Percentiles rank a stretch among this genome's conserved stretches.
Conservation (phyloP, 2,888 invertebrate species). For the Meiosimyza platycephala region DNA sequence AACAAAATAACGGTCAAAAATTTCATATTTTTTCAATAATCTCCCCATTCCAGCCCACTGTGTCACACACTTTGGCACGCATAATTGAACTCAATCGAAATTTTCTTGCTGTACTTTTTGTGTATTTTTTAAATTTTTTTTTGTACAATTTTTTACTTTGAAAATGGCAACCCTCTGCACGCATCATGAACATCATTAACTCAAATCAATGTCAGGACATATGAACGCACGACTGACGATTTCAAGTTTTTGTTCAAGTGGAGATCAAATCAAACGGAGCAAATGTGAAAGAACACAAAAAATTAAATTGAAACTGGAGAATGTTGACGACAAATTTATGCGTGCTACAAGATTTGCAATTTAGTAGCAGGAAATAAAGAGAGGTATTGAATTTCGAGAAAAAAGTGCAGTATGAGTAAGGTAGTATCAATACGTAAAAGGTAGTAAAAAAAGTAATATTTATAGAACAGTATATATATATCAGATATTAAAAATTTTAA, state of each 20-base stretch:
- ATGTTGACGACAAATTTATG: conserved; percentile 1
- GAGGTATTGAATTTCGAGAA: not conserved
- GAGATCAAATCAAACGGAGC: conserved; percentile 24
- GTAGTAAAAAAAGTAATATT: too few relatives aligned
- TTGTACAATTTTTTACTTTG: not conserved
- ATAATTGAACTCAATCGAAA: conserved; percentile 3
- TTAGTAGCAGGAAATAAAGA: not conserved
- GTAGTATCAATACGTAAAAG: too few relatives aligned
- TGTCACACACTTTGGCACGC: not conserved
- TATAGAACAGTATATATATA: too few relatives aligned
- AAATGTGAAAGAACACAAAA: conserved; percentile 26
- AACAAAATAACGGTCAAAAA: not conserved
- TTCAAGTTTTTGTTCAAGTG: conserved; percentile 27
- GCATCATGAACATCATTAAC: conserved; percentile 35
- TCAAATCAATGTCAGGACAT: conserved; percentile 39
- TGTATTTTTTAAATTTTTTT: not conserved
- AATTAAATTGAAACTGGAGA: not conserved
- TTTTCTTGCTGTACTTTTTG: not conserved
- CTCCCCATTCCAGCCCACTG: not conserved
- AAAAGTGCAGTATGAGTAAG: too few relatives aligned
- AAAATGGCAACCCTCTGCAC: not conserved
- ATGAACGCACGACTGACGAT: conserved; percentile 29
- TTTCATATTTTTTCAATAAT: not conserved
- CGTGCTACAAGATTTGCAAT: not conserved
- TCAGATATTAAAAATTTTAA: too few relatives aligned